Conservation (phyloP, 1,140 invertebrate species). For the Brachionus paranguensis region DNA sequence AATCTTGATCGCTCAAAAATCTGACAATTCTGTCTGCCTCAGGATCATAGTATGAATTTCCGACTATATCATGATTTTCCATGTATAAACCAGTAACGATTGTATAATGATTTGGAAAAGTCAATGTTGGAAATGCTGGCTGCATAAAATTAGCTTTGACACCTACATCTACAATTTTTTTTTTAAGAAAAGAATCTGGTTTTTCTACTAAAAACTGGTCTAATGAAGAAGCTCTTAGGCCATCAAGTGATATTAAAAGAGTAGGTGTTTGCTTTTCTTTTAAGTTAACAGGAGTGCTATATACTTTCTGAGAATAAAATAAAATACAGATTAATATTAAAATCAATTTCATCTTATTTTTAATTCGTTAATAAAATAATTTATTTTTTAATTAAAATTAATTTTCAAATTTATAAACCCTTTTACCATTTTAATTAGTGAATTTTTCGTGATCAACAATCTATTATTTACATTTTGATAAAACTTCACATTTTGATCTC, state of each 20-base stretch:
- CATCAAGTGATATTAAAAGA: constrained; percentile 65
- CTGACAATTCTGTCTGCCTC: neutral
- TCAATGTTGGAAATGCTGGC: constrained; percentile 66
- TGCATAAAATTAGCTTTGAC: constrained; percentile 62
- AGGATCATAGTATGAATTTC: neutral
- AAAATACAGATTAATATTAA: too few relatives aligned
- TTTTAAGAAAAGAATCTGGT: constrained; percentile 58
- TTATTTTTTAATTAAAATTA: too few relatives aligned
- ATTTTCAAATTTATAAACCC: too few relatives aligned
- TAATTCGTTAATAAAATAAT: too few relatives aligned
- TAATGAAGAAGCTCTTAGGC: constrained; percentile 67
- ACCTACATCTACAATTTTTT: constrained; percentile 58
- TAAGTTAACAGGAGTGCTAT: too few relatives aligned
- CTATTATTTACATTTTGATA: neutral
- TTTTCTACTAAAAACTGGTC: constrained; percentile 52
- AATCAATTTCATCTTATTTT: too few relatives aligned
- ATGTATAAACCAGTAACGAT: constrained; percentile 61
- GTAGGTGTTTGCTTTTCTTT: neutral
- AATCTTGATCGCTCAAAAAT: constrained; percentile 40
- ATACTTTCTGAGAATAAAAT: too few relatives aligned
- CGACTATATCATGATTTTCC: constrained; percentile 10
- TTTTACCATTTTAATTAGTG: too few relatives aligned
- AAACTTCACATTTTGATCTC: neutral
- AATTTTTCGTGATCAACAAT: too few relatives aligned
- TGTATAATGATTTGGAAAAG: constrained; percentile 72